Evolutionary conservation across 1,140 invertebrate genomes (phyloP), one percentile per base, ranked within the genome.

Genomic region (Plutomurus gul): DNA sequence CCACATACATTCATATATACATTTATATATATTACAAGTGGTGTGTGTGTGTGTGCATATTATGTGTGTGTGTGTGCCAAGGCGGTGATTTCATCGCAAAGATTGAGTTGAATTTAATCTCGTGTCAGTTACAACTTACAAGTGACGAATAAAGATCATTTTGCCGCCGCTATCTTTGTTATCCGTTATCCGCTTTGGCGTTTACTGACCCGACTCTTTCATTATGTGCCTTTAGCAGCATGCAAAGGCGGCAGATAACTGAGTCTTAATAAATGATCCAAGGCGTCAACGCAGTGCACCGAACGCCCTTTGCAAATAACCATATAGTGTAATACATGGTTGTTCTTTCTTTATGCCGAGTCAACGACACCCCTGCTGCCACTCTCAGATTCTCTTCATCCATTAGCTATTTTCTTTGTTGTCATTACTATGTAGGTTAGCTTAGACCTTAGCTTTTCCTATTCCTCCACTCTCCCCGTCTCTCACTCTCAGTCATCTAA

Each of bases 71-170:
- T 43, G 39, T 43, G n/a, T 43, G 27, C 18, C 56, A 8, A 65
- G 65, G 46, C 30, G 78, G 56, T 33, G 56, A 76, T 56, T 76
- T 30, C 51, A 80, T 79, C 70, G 10, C 39, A 72, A 73, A 60
- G 47, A 77, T 78, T 75, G 74, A 76, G 81, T 33, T 73, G 78
- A 65, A 49, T 80, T 82, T 77, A 78, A 80, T 82, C 81, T 82
- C 81, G 81, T 82, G 81, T 79, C 77, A 78, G 81, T 79, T 79
- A 76, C 77, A 75, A 75, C 49, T 56, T 77, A 77, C 47, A 80
- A 77, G 81, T 80, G 77, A 78, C 75, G 81, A 79, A 82, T 82
- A 82, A 77, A 77, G 81, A 80, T 82, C 77, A 79, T 76, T 74
- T 77, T 79, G 49, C 81, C 72, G 49, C 49, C 75, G 51, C 71